Percentiles rank a stretch among this genome's conserved stretches.
Evolutionary conservation across 2,797 vertebrate species (phyloP).

Genomic region (Petrocephalus schoutedeni): DNA sequence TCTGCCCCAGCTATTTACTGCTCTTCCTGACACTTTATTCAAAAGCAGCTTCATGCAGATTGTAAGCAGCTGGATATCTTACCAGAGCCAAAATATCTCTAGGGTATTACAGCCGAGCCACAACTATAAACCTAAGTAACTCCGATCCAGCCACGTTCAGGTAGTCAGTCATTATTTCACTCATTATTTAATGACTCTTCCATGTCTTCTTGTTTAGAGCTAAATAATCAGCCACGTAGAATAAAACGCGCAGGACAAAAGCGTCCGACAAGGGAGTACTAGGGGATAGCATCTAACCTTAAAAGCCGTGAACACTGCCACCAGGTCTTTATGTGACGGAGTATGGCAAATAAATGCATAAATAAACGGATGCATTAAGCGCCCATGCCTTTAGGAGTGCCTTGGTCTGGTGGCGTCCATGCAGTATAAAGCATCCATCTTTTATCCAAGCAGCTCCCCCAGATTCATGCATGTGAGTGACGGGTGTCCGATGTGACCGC

Average conservation of each 20-base stretch:
- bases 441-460: neutral
- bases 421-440: neutral
- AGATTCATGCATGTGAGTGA: conserved; percentile 27
- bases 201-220: neutral
- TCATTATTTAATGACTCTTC: neutral
- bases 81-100: neutral
- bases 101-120: neutral
- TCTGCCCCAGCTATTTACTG: conserved; percentile 12
- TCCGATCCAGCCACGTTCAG: neutral
- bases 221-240: neutral
- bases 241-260: neutral
- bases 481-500: conserved; percentile 37
- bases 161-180: neutral
- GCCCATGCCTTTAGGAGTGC: neutral
- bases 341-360: neutral
- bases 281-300: neutral
- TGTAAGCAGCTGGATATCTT: conserved; percentile 4
- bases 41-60: neutral
- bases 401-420: neutral
- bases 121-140: neutral
- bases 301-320: neutral
- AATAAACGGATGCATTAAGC: neutral
- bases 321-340: neutral
- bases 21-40: conserved; percentile 25
- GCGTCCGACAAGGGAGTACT: neutral